A percentile compares a stretch with the other conserved stretches of the same genome.
These are phyloP conservation scores for Theonella swinhoei DNA, from an alignment of 37 sponge, comb jelly and placozoan species.

Conservation along the genomic window DNA sequence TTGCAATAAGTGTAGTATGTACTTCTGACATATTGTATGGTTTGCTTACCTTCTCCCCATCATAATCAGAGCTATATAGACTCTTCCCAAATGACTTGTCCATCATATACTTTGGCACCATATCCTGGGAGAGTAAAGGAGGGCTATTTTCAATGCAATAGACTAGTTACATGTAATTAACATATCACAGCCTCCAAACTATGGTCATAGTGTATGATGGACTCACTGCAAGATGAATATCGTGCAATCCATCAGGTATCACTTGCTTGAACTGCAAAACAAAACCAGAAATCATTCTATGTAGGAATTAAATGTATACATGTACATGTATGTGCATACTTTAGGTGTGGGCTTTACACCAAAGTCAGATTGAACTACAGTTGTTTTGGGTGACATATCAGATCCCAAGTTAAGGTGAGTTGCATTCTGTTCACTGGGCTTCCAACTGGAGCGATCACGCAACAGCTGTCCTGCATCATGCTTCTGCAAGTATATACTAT, in stretches of 20 bases:
- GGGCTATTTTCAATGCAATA: too few relatives aligned
- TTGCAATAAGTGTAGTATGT: not conserved
- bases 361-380: conserved; percentile 38
- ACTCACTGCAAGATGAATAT: conserved; percentile 58
- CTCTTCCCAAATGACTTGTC: conserved; percentile 42
- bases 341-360: conserved; percentile 27
- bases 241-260: conserved; percentile 36
- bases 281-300: not conserved
- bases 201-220: too few relatives aligned
- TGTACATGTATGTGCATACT: not conserved
- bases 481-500: not conserved
- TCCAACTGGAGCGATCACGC: not conserved
- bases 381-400: not conserved
- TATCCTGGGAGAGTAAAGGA: conserved; percentile 25
- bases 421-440: conserved; percentile 7
- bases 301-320: not conserved
- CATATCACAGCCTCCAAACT: too few relatives aligned
- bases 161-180: too few relatives aligned
- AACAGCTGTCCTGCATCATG: not conserved
- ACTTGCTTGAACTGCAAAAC: conserved; percentile 9
- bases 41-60: conserved; percentile 58
- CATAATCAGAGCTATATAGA: conserved; percentile 56
- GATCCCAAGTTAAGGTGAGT: conserved; percentile 45
- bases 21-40: not conserved
- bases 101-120: conserved; percentile 43